These are phyloP conservation scores for Notodonta ziczac DNA, from an alignment of 2,888 invertebrate species.

Conservation along the genomic window DNA sequence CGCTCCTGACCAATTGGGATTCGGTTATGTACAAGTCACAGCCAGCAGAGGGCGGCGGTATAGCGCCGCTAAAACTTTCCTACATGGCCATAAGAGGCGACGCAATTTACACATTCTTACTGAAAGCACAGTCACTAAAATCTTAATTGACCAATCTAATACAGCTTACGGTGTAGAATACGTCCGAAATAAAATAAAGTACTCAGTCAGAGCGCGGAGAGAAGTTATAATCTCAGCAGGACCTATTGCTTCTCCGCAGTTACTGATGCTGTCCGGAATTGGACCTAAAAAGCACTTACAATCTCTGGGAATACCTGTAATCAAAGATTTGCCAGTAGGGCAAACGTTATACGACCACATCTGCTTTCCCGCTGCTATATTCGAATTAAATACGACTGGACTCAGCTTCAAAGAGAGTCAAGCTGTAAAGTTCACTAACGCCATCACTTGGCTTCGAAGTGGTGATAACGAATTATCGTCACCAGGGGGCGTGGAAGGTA, in stretches of 20 bases:
- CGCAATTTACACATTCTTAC: slow-evolving; percentile 88
- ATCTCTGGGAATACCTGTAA: slow-evolving; percentile 82
- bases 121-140: slow-evolving; percentile 86
- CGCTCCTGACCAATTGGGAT: slow-evolving; percentile 85
- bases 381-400: slow-evolving; percentile 66
- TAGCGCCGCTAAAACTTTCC: slow-evolving; percentile 87
- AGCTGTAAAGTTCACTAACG: slow-evolving; percentile 35
- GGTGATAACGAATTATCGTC: slow-evolving; percentile 77
- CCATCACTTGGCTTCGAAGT: slow-evolving; percentile 61
- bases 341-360: slow-evolving; percentile 86
- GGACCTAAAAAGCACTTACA: slow-evolving; percentile 83
- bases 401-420: slow-evolving; percentile 61
- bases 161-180: slow-evolving; percentile 89
- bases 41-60: slow-evolving; percentile 85
- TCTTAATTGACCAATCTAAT: slow-evolving; percentile 87
- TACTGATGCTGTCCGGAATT: slow-evolving; percentile 94
- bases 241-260: slow-evolving; percentile 94
- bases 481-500: slow-evolving; percentile 88
- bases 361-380: slow-evolving; percentile 79
- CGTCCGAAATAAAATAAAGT: slow-evolving; percentile 74
- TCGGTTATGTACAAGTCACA: slow-evolving; percentile 87
- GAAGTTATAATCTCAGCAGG: slow-evolving; percentile 95
- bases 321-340: slow-evolving; percentile 88
- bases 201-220: slow-evolving; percentile 86
- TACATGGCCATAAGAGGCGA: slow-evolving; percentile 85